phyloP scores from a whole-genome alignment of 2,797 vertebrate genomes.

The Cirrhinus mrigala region DNA sequence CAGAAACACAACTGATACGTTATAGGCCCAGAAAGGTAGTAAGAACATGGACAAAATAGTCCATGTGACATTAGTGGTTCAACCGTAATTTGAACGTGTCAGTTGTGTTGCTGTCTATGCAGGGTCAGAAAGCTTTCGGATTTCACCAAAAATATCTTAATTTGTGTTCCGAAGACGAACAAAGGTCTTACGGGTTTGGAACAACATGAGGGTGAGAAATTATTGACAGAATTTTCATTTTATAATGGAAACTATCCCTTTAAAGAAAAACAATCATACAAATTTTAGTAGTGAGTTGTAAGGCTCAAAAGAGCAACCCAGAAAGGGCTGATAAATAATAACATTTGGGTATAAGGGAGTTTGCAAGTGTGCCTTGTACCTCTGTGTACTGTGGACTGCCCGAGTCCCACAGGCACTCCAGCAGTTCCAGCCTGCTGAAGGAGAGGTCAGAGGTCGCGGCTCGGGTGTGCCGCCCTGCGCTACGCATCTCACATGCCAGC shows the following conservation, averaged over 20 bases:
- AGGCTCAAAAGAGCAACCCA: not conserved
- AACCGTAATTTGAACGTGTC: not conserved
- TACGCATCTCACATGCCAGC: slow-evolving; percentile 86
- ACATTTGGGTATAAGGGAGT: not conserved
- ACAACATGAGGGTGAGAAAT: not conserved
- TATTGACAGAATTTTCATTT: not conserved
- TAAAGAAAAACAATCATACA: too few relatives aligned
- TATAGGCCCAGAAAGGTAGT: too few relatives aligned
- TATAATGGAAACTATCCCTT: not conserved
- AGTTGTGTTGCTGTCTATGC: not conserved
- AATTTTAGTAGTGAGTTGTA: not conserved
- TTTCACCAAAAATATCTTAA: not conserved
- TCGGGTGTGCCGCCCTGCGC: slow-evolving; percentile 69
- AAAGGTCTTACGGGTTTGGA: not conserved
- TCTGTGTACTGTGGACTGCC: slow-evolving; percentile 82
- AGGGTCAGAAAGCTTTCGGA: not conserved
- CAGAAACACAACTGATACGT: too few relatives aligned
- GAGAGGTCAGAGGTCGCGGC: slow-evolving; percentile 81
- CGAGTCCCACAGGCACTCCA: slow-evolving; percentile 87
- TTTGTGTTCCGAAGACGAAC: not conserved
- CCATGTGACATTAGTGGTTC: too few relatives aligned
- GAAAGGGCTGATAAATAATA: not conserved
- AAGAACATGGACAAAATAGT: too few relatives aligned
- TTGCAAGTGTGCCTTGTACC: slow-evolving; percentile 70
- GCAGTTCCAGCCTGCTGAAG: slow-evolving; percentile 90